phyloP scores from a whole-genome alignment of 2,113 vertebrate species.

The Labeo catla region DNA sequence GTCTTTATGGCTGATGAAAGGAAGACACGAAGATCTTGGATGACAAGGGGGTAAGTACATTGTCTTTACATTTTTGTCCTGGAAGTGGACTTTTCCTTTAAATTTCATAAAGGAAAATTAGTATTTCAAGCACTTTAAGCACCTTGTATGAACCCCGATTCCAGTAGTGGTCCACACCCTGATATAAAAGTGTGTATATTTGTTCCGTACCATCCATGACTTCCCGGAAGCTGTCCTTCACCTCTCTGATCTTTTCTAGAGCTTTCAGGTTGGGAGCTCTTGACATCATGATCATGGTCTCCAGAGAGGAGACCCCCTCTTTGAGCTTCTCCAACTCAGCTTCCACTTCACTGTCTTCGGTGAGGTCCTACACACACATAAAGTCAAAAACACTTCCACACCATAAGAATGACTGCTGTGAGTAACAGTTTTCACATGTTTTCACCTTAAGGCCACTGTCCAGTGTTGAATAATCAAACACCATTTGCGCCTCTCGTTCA shows the following conservation, averaged over 20 bases:
- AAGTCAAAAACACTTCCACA: background rate
- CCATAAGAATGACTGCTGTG: background rate
- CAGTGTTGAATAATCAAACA: constrained; percentile 85
- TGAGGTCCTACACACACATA: constrained; percentile 70
- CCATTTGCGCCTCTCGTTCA: constrained; percentile 82
- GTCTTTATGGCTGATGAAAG: too few relatives aligned
- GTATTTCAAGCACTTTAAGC: too few relatives aligned
- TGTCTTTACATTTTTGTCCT: too few relatives aligned
- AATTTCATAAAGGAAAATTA: too few relatives aligned
- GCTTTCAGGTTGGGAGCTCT: constrained; percentile 88
- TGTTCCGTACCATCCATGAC: constrained; percentile 81
- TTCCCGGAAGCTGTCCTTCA: constrained; percentile 82
- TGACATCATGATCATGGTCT: constrained; percentile 76
- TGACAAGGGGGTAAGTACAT: too few relatives aligned
- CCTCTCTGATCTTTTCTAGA: constrained; percentile 80
- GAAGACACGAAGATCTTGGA: too few relatives aligned
- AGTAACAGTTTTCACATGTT: background rate
- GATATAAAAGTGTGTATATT: background rate
- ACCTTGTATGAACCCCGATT: too few relatives aligned
- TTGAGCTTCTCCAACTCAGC: constrained; percentile 69
- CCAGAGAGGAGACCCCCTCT: constrained; percentile 73
- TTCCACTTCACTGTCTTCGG: constrained; percentile 75
- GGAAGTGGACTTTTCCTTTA: too few relatives aligned
- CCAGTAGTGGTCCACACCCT: background rate
- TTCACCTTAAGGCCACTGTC: constrained; percentile 76